phyloP scores from a whole-genome alignment of 2,888 invertebrate genomes.

The Philopedon plagiatum region DNA sequence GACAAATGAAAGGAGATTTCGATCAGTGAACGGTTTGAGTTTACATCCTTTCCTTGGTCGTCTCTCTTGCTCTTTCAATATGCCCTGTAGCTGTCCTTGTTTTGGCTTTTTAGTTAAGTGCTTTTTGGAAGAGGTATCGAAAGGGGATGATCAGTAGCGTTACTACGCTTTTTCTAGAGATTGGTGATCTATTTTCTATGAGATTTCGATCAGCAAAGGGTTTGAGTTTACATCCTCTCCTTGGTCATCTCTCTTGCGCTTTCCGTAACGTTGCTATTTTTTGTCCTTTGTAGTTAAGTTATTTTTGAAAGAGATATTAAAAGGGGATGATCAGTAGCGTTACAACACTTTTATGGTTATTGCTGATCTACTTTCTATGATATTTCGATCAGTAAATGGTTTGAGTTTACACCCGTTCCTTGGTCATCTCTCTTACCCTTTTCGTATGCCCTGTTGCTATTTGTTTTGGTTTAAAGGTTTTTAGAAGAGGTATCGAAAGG shows the following conservation, averaged over 20 bases:
- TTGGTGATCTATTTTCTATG: no score
- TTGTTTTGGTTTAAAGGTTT: constrained; percentile 3
- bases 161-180: not conserved
- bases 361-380: no score
- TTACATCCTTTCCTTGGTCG: constrained; percentile 7
- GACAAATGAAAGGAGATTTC: constrained; percentile 85
- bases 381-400: constrained; percentile 81
- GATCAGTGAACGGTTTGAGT: constrained; percentile 75
- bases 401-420: constrained; percentile 52
- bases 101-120: constrained; percentile 5
- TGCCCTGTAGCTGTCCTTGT: not conserved
- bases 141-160: constrained; percentile 13
- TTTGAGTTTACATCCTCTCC: constrained; percentile 56
- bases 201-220: constrained; percentile 82
- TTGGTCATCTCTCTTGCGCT: not conserved
- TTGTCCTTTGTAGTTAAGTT: not conserved
- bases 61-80: not conserved
- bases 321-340: constrained; percentile 13
- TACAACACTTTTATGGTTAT: not conserved
- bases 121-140: constrained; percentile 5
- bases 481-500: constrained; percentile 3
- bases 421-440: not conserved
- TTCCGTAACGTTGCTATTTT: not conserved
- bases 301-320: constrained; percentile 3
- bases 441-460: not conserved